Conservation (phyloP, 2,888 invertebrate species). For the Ochropleura leucogaster region DNA sequence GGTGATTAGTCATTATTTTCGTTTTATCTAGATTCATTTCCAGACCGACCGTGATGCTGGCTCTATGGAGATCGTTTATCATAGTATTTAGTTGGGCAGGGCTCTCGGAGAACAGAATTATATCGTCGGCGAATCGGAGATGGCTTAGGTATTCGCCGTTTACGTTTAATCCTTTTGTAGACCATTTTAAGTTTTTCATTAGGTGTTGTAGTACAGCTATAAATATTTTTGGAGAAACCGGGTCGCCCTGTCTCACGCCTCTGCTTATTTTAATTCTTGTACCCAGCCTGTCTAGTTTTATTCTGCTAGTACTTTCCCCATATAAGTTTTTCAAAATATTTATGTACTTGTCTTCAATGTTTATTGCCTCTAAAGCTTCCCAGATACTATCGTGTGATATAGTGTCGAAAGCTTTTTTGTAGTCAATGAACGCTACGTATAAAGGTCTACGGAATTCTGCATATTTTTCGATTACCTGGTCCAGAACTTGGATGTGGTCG, state of each 20-base stretch:
- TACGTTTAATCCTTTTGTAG: not conserved
- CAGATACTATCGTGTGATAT: not conserved
- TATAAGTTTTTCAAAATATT: not conserved
- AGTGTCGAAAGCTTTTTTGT: too few species aligned
- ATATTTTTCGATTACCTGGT: too few species aligned
- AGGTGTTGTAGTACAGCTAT: not conserved
- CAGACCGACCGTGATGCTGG: not conserved
- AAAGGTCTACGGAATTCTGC: too few species aligned
- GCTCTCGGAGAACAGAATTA: not conserved
- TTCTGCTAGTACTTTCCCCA: not conserved
- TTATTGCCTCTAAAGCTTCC: not conserved
- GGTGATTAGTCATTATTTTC: not conserved
- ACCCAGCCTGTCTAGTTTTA: not conserved
- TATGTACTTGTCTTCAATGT: not conserved
- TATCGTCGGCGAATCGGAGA: not conserved
- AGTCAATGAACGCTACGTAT: too few species aligned
- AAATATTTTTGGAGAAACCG: not conserved
- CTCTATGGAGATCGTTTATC: not conserved
- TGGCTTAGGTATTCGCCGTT: not conserved
- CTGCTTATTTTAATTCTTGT: not conserved
- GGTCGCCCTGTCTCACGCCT: not conserved
- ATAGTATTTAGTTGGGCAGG: not conserved
- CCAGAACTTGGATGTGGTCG: too few species aligned
- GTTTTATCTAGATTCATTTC: not conserved
- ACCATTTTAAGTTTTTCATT: not conserved